These are phyloP conservation scores for Parambassis ranga DNA, from an alignment of 2,797 vertebrate species.

Conservation along the genomic window DNA sequence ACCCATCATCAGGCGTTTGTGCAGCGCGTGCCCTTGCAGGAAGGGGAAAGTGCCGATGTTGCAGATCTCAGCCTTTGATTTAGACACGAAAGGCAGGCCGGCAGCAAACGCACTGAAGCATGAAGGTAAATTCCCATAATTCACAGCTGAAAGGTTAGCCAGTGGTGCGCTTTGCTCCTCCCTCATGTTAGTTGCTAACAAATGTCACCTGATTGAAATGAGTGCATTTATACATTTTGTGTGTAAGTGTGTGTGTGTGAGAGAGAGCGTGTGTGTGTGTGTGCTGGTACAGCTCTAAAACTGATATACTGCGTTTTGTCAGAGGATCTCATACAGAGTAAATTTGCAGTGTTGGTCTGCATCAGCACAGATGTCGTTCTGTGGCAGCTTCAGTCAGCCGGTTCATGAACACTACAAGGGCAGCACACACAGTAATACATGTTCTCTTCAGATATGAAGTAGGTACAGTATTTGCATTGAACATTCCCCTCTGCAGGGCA, in stretches of 20 bases:
- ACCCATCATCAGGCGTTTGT: constrained; percentile 72
- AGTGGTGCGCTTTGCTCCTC: constrained; percentile 80
- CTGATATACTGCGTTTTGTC: constrained; percentile 66
- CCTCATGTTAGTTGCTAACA: constrained; percentile 86
- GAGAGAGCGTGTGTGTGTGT: constrained; percentile 44
- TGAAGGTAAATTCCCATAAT: constrained; percentile 99
- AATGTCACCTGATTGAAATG: constrained; percentile 89
- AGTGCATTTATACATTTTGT: constrained; percentile 71
- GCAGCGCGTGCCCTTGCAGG: constrained; percentile 82
- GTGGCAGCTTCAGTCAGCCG: constrained; percentile 7
- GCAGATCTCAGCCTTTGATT: constrained; percentile 92
- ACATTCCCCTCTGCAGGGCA: not conserved
- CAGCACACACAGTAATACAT: not conserved
- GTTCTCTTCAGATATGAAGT: not conserved
- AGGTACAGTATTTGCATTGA: not conserved
- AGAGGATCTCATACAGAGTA: constrained; percentile 9
- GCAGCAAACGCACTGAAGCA: constrained; percentile 87
- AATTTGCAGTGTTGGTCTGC: constrained; percentile 40
- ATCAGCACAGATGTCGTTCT: constrained; percentile 17
- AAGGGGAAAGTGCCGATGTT: constrained; percentile 90
- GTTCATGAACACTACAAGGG: constrained; percentile 24
- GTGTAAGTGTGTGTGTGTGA: constrained; percentile 52
- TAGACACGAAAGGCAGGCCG: constrained; percentile 88
- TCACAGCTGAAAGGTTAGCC: constrained; percentile 92
- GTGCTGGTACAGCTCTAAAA: constrained; percentile 71